Evolutionary conservation across 2,113 vertebrate genomes (phyloP), one percentile per base, ranked within the genome.

Genomic region (Sceloporus tristichus): DNA sequence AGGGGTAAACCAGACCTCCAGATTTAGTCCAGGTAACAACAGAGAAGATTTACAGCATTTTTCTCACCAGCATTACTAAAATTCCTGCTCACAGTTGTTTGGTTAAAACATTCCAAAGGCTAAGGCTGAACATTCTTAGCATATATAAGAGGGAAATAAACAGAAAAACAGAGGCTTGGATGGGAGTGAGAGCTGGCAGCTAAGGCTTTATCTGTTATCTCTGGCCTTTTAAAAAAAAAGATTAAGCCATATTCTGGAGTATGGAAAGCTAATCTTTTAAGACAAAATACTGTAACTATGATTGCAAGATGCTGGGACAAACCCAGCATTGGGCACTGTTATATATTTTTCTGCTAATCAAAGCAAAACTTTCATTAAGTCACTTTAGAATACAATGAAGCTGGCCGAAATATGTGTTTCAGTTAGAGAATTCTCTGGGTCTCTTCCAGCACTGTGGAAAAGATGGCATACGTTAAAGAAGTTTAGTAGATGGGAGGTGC

Each of bases 21-120:
- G 25, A 79, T 79, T 56, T 56, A 53, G 25, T 13, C 48, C 48
- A 79, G 27, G 8, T 56, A 48, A 56, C 27, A 79, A 16, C 1
- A 18, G 29, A 29, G 25, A 25, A 27, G 16, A 62, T 34, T 54
- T n/a, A 38, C 13, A n/a, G 66, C 19, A n/a, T 83, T 71, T 83
- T n/a, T 5, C 66, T 68, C 66, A 54, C 53, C 10, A 34, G 66
- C 3, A 3, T 84, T 56, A 56, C 48, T 84, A 56, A 71, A 84
- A 73, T 38, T 56, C 70, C 82, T 19, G 19, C 29, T 84, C 9
- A 13, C 23, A 23, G 18, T 74, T 80, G 78, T 80, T 80, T 74
- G n/a, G 48, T 14, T 62, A 84, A 71, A 54, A 56, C 48, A 84
- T 56, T 74, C 82, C 82, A 74, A 11, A 38, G 82, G 73, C 74